Evolutionary conservation across 2,113 vertebrate genomes (phyloP).

Genomic region (Acrocephalus arundinaceus): DNA sequence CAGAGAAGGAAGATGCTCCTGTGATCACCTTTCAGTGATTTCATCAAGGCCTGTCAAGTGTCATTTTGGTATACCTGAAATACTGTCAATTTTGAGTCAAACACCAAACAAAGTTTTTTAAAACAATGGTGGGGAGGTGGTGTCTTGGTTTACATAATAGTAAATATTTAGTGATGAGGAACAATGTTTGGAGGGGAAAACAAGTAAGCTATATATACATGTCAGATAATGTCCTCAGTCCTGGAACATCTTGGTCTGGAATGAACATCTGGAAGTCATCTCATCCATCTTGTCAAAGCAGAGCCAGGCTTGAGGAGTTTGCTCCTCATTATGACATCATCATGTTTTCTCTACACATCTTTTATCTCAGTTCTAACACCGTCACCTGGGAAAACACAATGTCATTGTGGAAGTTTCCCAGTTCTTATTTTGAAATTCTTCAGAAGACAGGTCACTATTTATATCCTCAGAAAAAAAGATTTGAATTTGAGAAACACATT

Average conservation of each 20-base stretch:
- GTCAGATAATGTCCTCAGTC: neutral
- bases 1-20: neutral
- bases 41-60: neutral
- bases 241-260: neutral
- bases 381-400: neutral
- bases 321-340: neutral
- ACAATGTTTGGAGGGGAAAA: neutral
- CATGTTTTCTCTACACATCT: neutral
- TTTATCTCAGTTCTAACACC: neutral
- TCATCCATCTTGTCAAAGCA: neutral
- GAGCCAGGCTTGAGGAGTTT: neutral
- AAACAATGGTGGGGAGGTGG: neutral
- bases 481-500: neutral
- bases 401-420: neutral
- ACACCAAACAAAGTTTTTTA: neutral
- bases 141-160: neutral
- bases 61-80: neutral
- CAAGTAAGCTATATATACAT: neutral
- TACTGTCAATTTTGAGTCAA: neutral
- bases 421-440: neutral
- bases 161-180: neutral
- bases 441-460: neutral
- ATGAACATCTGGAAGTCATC: constrained; percentile 18
- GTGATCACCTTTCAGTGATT: neutral
- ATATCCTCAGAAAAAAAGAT: neutral